Conservation (phyloP, 2,113 vertebrate species). For the Monarcha castaneiventris region DNA sequence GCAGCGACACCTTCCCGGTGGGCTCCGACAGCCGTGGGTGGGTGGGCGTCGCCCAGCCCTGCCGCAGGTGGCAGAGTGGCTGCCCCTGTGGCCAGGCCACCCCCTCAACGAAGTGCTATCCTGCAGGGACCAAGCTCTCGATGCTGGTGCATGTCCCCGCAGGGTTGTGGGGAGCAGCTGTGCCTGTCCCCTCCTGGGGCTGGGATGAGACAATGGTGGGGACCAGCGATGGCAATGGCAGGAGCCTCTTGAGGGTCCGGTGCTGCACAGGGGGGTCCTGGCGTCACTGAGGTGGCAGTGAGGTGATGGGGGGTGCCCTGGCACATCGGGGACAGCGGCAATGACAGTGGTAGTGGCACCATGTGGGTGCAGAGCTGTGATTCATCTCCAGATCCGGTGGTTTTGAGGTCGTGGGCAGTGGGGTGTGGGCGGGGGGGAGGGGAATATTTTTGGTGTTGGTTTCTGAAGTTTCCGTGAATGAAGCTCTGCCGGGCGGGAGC, state of each 20-base stretch:
- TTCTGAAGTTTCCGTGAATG: background rate
- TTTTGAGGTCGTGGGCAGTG: background rate
- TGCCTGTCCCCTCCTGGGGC: background rate
- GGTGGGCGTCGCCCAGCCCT: background rate
- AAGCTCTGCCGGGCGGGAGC: background rate
- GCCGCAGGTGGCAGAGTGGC: background rate
- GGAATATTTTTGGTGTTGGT: background rate
- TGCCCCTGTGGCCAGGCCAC: background rate
- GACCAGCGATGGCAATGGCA: background rate
- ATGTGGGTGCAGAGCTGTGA: background rate
- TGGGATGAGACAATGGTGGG: background rate
- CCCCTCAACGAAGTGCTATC: rapidly evolving
- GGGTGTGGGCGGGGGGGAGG: rapidly evolving
- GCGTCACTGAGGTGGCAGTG: background rate
- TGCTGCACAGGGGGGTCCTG: background rate
- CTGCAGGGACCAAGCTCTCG: background rate
- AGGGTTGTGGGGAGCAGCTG: too few species aligned
- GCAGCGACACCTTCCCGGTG: background rate
- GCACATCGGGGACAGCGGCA: background rate
- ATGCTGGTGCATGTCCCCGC: rapidly evolving
- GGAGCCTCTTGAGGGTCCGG: background rate
- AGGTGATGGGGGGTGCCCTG: background rate
- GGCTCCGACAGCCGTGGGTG: background rate
- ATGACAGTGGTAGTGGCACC: background rate
- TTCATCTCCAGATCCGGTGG: background rate